Evolutionary conservation across 2,888 invertebrate genomes (phyloP), one percentile per base, ranked within the genome.

Genomic region (Willowsia nigromaculata): DNA sequence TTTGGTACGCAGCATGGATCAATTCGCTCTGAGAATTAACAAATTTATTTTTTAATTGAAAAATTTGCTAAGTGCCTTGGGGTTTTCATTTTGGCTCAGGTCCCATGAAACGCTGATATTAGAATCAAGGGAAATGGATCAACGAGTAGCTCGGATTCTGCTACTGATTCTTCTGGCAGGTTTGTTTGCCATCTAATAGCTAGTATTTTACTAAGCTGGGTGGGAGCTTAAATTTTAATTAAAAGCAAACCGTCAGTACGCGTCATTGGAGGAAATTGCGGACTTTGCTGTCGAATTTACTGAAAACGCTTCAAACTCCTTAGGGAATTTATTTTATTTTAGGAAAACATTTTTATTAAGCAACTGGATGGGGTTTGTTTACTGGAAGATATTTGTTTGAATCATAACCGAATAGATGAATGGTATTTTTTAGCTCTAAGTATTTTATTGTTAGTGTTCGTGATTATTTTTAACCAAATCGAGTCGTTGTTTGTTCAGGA

Each of bases 231-330:
- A 30, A 2, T n/a, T n/a, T 1, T 78, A 6, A 25, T 74, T 30
- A 76, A 33, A 71, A 59, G 88, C 92, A 13, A 94, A 94, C 89
- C 94, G 94, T 89, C 94, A 94, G 85, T 95, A 94, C 90, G 91
- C 93, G 2, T 94, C 94, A 43, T 91, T 94, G 6, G 94, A 93
- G 85, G 93, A 93, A 37, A 94, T 94, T 43, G 93, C 94, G 25
- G 94, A 95, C 90, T 93, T 93, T 76, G 94, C 94, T 18, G 93
- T 94, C 9, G 93, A 93, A 76, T 93, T 91, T 43, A 90, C 92
- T n/a, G 91, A 91, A 81, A 90, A 92, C 65, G 80, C 91, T 25
- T 68, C 81, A 22, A 91, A 93, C 62, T 92, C 92, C 2, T 85
- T 93, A n/a, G 91, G 91, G 40, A 90, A 91, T 82, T 78, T 90